Conservation (phyloP, 2,113 vertebrate genomes). For the Tenrec ecaudatus region DNA sequence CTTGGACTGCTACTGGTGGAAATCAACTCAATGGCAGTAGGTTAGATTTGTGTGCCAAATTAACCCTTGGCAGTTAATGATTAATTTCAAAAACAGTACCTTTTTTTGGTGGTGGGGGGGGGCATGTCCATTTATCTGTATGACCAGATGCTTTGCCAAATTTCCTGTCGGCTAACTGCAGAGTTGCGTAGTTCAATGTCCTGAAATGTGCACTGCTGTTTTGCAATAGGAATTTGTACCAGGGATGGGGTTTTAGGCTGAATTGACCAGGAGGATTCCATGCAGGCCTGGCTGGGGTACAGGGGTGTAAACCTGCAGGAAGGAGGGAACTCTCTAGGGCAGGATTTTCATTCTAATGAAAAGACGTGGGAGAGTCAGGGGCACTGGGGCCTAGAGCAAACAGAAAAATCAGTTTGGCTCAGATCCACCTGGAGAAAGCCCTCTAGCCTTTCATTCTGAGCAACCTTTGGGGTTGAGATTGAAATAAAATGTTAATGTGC, state of each 20-base stretch:
- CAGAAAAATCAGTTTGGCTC: constrained; percentile 53
- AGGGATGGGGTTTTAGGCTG: constrained; percentile 67
- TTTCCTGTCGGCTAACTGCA: constrained; percentile 67
- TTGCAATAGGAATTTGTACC: constrained; percentile 69
- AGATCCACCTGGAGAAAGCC: constrained; percentile 54
- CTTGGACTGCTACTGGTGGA: too few species aligned
- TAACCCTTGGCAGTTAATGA: constrained; percentile 58
- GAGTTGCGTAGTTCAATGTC: constrained; percentile 63
- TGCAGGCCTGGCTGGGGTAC: neutral
- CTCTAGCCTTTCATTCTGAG: constrained; percentile 65
- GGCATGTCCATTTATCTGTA: constrained; percentile 23
- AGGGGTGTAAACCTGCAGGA: constrained; percentile 43
- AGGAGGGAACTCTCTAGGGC: neutral
- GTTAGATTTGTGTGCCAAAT: neutral
- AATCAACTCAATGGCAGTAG: neutral
- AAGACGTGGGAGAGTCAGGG: neutral
- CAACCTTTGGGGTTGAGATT: constrained; percentile 59
- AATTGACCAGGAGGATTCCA: neutral
- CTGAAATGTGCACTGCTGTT: constrained; percentile 68
- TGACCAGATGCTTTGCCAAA: constrained; percentile 70
- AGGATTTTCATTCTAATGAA: constrained; percentile 64
- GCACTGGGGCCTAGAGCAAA: constrained; percentile 9
- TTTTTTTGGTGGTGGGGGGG: neutral
- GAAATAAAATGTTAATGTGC: constrained; percentile 67
- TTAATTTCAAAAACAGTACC: constrained; percentile 65